These are phyloP conservation scores for Aeoliscus strigatus DNA, from an alignment of 2,797 vertebrate species.

Conservation along the genomic window DNA sequence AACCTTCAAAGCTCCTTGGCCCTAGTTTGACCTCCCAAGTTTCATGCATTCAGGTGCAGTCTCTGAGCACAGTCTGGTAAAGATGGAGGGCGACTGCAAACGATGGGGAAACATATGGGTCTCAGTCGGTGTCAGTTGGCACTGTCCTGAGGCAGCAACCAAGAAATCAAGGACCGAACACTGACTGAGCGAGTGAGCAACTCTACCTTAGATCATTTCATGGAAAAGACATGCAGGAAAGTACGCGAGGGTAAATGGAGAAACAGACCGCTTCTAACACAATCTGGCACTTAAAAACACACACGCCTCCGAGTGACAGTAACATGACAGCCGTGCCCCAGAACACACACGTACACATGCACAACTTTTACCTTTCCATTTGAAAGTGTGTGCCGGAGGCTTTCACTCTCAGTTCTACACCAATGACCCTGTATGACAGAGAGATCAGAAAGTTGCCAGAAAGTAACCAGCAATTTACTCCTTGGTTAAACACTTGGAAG, in stretches of 20 bases:
- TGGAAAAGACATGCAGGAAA: conserved; percentile 14
- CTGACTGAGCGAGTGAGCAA: conserved; percentile 23
- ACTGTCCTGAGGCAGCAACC: conserved; percentile 33
- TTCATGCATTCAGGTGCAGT: conserved; percentile 23
- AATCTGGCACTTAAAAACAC: conserved; percentile 13
- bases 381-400: conserved; percentile 32
- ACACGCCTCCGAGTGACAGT: conserved; percentile 10
- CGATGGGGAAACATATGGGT: conserved; percentile 54
- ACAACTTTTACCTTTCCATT: conserved; percentile 23
- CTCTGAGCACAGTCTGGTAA: conserved; percentile 28
- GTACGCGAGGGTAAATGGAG: conserved; percentile 18
- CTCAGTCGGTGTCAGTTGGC: conserved; percentile 43
- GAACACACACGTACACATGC: conserved; percentile 2
- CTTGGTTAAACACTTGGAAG: conserved; percentile 64
- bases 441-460: conserved; percentile 59
- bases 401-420: conserved; percentile 42
- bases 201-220: conserved; percentile 36
- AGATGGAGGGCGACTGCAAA: conserved; percentile 38
- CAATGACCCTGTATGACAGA: conserved; percentile 45
- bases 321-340: conserved; percentile 10
- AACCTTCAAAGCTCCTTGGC: conserved; percentile 34
- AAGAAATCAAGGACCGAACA: conserved; percentile 22
- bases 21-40: conserved; percentile 43
- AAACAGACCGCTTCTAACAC: conserved; percentile 21
- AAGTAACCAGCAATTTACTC: conserved; percentile 64